Base-by-base conservation (phyloP, 2,113 vertebrate genomes). In the mouse (Mus musculus) region DNA sequence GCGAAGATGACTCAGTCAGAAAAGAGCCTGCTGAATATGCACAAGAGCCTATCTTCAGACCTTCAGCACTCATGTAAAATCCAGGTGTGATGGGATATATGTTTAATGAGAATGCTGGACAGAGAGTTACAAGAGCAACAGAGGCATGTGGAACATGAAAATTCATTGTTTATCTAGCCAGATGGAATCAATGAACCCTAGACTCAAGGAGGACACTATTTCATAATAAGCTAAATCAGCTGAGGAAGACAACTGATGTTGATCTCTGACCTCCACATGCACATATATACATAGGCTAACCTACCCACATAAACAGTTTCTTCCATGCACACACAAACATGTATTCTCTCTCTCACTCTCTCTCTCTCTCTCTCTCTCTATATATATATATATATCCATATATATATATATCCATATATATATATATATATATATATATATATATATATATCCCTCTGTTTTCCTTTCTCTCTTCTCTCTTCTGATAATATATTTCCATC, bases 401-500 rank as follows among this genome's bases (percentile, higher is more conserved):
- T 42, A 42, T 42, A 42, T 42, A 42, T 42, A 42, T 42, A 42
- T 42, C n/a, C n/a, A n/a, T 42, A 42, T 42, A 42, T 42, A 42
- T 42, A 42, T 42, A 42, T 42, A 42, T 42, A 42, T 42, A 42
- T 42, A 42, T 42, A 42, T 42, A 42, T 42, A 42, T 42, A 42
- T 42, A 42, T 42, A 42, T 42, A 42, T 42, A 42, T 42, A 42
- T 42, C 73, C 8, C 6, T 36, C 30, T 33, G 5, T 69, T 30
- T 69, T 4, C 17, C 14, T 73, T 2, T 73, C 3, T 22, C 42
- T n/a, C 24, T 17, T 75, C 72, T 75, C 36, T 24, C 36, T n/a
- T 7, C 3, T 39, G 46, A 22, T 75, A 17, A 10, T 7, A n/a
- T 81, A 1, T 0, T 0, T 4, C 1, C 11, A 69, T 71, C 20